Conservation (phyloP, 2,888 invertebrate genomes). For the Agrotis puta region DNA sequence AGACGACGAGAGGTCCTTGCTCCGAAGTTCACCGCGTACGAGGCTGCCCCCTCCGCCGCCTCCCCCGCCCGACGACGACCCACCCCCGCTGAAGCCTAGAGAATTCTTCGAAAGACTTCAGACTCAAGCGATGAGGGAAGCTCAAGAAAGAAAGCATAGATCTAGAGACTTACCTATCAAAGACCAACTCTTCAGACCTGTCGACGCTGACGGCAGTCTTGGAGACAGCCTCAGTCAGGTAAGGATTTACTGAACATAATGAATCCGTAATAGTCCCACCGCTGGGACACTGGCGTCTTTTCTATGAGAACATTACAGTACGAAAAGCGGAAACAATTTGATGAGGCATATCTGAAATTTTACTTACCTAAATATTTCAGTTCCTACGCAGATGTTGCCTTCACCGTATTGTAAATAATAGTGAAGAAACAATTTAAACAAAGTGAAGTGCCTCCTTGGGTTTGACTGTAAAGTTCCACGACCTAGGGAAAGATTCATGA, state of each 20-base stretch:
- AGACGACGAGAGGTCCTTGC: slow-evolving; percentile 86
- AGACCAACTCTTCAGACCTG: slow-evolving; percentile 82
- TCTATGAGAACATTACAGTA: too few species aligned
- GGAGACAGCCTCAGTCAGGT: slow-evolving; percentile 90
- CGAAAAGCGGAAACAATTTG: too few species aligned
- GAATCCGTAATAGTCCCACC: background rate
- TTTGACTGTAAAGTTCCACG: background rate
- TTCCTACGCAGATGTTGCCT: background rate
- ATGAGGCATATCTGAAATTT: too few species aligned
- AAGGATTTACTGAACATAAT: slow-evolving; percentile 41
- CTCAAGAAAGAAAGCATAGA: slow-evolving; percentile 82
- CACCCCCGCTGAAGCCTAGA: slow-evolving; percentile 90
- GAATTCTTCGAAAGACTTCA: slow-evolving; percentile 90
- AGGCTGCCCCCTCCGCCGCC: slow-evolving; percentile 87
- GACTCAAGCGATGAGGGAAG: slow-evolving; percentile 88
- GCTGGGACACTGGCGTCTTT: background rate
- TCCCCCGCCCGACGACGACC: slow-evolving; percentile 86
- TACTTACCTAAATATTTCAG: too few species aligned
- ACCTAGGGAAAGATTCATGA: background rate
- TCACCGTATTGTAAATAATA: background rate
- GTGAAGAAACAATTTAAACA: background rate
- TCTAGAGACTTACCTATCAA: slow-evolving; percentile 77
- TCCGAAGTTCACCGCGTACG: slow-evolving; percentile 86
- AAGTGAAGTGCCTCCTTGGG: background rate
- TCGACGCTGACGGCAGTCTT: slow-evolving; percentile 86